Evolutionary conservation across 2,888 invertebrate genomes (phyloP).

Genomic region (Chironomus tentans): DNA sequence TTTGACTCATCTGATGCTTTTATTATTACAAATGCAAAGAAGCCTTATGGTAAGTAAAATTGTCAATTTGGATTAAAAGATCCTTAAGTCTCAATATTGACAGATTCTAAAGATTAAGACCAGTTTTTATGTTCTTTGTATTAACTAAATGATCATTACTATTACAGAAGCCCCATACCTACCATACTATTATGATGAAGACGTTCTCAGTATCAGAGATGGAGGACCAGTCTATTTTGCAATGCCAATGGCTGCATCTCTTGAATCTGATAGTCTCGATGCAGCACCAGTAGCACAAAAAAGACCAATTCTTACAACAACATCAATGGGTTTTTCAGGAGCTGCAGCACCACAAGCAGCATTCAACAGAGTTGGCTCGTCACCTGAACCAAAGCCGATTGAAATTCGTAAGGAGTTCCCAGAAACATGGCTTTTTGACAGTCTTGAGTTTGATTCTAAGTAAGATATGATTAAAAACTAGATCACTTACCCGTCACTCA

Average conservation of each 20-base stretch:
- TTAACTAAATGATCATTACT: too few relatives aligned
- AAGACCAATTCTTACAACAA: too few relatives aligned
- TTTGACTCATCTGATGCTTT: neutral
- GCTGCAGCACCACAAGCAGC: neutral
- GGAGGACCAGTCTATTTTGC: neutral
- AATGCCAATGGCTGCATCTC: neutral
- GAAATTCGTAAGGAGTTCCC: constrained; percentile 51
- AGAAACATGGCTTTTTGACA: constrained; percentile 60
- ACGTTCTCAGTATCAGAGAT: too few relatives aligned
- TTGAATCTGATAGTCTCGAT: neutral
- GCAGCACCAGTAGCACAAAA: neutral
- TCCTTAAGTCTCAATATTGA: too few relatives aligned
- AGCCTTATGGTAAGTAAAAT: constrained; percentile 1
- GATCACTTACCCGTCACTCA: too few relatives aligned
- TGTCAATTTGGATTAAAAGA: too few relatives aligned
- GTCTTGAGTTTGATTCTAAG: constrained; percentile 31
- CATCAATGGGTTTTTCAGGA: too few relatives aligned
- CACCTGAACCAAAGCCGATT: neutral
- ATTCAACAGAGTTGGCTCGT: neutral
- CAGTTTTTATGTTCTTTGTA: too few relatives aligned
- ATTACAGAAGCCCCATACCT: too few relatives aligned
- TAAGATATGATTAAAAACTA: neutral
- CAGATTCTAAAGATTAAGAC: too few relatives aligned
- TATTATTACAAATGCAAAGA: constrained; percentile 26
- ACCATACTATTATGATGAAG: too few relatives aligned